Percentiles rank a stretch among this genome's conserved stretches.
phyloP scores from a whole-genome alignment of 2,888 invertebrate species.

The Drosophila monieri region DNA sequence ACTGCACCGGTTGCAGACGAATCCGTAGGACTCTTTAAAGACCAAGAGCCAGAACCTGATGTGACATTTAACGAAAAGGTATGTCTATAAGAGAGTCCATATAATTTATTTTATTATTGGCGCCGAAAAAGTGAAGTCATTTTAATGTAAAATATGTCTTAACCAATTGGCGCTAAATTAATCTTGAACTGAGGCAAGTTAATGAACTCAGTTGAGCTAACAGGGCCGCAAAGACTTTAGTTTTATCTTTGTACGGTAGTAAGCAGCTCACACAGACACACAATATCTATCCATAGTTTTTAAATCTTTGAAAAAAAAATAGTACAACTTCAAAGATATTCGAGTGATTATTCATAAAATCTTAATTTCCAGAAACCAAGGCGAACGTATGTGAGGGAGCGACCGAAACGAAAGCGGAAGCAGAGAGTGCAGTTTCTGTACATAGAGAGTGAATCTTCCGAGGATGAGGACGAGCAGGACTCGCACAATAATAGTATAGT shows the following conservation, averaged over 20 bases:
- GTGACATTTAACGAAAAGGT: conserved; percentile 78
- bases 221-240: conserved; percentile 73
- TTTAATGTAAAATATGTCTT: not conserved
- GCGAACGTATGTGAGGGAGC: conserved; percentile 76
- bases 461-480: conserved; percentile 58
- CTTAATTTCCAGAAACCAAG: conserved; percentile 58
- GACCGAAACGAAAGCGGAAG: conserved; percentile 73
- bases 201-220: conserved; percentile 52
- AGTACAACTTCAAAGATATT: not conserved
- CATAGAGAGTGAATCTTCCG: conserved; percentile 75
- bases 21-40: conserved; percentile 70
- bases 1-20: conserved; percentile 26
- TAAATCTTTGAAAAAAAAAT: not conserved
- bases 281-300: not conserved
- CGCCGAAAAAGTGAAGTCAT: conserved; percentile 25
- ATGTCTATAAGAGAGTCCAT: conserved; percentile 6
- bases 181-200: conserved; percentile 35
- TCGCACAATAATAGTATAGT: conserved; percentile 36
- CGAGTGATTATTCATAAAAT: not conserved
- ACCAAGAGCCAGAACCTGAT: conserved; percentile 63
- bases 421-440: conserved; percentile 65
- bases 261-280: conserved; percentile 70
- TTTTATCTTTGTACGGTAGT: conserved; percentile 68
- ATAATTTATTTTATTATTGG: not conserved
- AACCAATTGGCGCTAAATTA: conserved; percentile 58